These are phyloP conservation scores for Temnopleurus reevesii DNA, from an alignment of 53 echinoderm and acorn worm species.

Conservation along the genomic window DNA sequence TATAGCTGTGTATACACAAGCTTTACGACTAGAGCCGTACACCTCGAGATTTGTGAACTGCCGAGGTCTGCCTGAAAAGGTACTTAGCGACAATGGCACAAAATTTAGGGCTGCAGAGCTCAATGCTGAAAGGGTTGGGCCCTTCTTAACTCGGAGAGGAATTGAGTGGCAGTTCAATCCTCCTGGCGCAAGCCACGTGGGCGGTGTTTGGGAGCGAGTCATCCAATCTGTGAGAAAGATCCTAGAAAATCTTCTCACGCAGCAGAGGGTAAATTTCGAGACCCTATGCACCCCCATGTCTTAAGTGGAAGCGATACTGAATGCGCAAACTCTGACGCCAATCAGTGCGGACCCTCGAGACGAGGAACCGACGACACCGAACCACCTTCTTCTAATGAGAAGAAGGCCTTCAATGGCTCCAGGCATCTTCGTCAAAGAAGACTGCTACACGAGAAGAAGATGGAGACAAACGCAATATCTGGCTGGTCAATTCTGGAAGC, in stretches of 20 bases:
- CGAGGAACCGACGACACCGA: conserved; percentile 44
- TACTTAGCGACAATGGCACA: conserved; percentile 70
- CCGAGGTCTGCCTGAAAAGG: conserved; percentile 59
- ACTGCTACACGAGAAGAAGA: conserved; percentile 46
- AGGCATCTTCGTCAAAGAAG: conserved; percentile 24
- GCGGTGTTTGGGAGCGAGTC: conserved; percentile 75
- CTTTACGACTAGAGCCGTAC: conserved; percentile 64
- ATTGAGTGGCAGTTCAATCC: conserved; percentile 74
- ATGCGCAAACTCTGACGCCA: conserved; percentile 41
- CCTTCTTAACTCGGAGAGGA: conserved; percentile 26
- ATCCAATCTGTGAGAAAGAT: conserved; percentile 61
- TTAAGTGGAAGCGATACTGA: conserved; percentile 65
- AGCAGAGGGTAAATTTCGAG: conserved; percentile 54
- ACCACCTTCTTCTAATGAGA: conserved; percentile 54
- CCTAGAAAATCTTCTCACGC: conserved; percentile 43
- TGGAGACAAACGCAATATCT: conserved; percentile 66
- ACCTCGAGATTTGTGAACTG: conserved; percentile 68
- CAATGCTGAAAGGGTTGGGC: conserved; percentile 40
- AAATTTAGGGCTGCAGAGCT: conserved; percentile 63
- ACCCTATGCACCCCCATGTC: conserved; percentile 56
- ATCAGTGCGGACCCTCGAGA: conserved; percentile 41
- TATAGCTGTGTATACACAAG: conserved; percentile 77
- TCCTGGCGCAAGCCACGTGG: conserved; percentile 66
- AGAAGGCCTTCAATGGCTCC: background rate
- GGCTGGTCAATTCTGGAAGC: conserved; percentile 63